These are phyloP conservation scores for Chionoecetes opilio DNA, from an alignment of 1,140 invertebrate species.

Conservation along the genomic window DNA sequence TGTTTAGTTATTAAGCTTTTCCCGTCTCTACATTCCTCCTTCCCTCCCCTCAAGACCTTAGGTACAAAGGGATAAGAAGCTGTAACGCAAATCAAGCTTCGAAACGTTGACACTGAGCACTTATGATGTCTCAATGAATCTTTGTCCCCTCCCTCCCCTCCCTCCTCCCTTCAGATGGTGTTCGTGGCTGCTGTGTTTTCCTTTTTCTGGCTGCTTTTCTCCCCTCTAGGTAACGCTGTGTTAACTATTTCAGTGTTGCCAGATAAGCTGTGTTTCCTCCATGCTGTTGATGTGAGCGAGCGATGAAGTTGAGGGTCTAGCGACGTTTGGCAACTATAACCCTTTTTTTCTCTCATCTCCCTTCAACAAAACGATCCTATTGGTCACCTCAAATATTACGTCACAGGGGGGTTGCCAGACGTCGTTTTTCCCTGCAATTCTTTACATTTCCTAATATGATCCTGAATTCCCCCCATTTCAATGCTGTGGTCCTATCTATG, in stretches of 20 bases:
- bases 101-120: not conserved
- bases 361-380: not conserved
- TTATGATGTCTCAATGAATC: not conserved
- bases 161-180: constrained; percentile 22
- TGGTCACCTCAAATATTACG: not conserved
- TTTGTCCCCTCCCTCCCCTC: not conserved
- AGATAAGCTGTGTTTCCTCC: constrained; percentile 16
- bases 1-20: not conserved
- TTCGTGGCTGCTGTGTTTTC: constrained; percentile 16
- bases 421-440: not conserved
- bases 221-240: constrained; percentile 2
- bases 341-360: too few species aligned
- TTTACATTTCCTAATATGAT: not conserved
- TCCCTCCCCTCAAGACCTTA: not conserved
- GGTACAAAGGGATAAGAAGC: not conserved
- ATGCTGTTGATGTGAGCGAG: constrained; percentile 18
- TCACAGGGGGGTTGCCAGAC: not conserved
- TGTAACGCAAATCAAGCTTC: not conserved
- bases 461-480: not conserved
- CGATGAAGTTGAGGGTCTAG: constrained; percentile 3
- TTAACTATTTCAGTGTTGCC: constrained; percentile 19
- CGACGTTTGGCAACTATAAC: constrained; percentile 6
- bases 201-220: not conserved
- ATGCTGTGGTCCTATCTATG: not conserved
- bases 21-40: not conserved